A percentile compares a stretch with the other conserved stretches of the same genome.
Evolutionary conservation across 2,797 vertebrate genomes (phyloP).

Genomic region (Oryzias sinensis): DNA sequence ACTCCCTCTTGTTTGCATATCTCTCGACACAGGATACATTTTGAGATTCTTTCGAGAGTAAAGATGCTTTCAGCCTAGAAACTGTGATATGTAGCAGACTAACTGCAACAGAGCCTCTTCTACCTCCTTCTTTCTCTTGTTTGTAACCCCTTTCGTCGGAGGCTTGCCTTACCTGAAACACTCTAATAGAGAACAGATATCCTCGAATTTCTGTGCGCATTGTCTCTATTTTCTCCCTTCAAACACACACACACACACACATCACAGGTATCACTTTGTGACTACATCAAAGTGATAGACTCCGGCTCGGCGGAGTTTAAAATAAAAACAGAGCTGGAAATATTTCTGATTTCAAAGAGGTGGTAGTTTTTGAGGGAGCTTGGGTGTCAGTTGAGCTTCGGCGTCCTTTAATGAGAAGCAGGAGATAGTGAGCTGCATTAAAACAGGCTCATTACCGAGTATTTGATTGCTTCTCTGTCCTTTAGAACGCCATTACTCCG

Average conservation of each 20-base stretch:
- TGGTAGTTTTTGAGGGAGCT: conserved; percentile 68
- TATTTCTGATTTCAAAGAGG: conserved; percentile 24
- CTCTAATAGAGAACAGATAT: conserved; percentile 99
- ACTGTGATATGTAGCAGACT: conserved; percentile 85
- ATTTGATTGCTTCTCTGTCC: conserved; percentile 69
- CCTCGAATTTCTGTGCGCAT: conserved; percentile 97
- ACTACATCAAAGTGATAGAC: conserved; percentile 65
- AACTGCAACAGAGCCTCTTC: conserved; percentile 79
- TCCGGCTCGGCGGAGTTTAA: conserved; percentile 42
- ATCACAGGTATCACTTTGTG: conserved; percentile 58
- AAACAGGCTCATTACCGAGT: conserved; percentile 46
- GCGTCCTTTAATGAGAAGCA: conserved; percentile 3
- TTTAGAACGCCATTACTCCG: conserved; percentile 64
- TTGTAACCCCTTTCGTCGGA: conserved; percentile 80
- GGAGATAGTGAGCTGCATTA: conserved; percentile 21
- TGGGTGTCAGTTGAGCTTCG: conserved; percentile 31
- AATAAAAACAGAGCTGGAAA: conserved; percentile 38
- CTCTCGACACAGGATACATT: conserved; percentile 90
- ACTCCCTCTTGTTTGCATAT: conserved; percentile 73
- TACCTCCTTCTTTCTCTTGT: conserved; percentile 71
- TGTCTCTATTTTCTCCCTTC: conserved; percentile 62
- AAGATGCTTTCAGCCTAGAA: conserved; percentile 81
- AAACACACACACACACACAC: conserved; percentile 24
- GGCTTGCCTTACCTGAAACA: conserved; percentile 90
- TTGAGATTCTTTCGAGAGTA: conserved; percentile 84